phyloP scores from a whole-genome alignment of 1,140 invertebrate genomes.

The Phocides pigmalion region DNA sequence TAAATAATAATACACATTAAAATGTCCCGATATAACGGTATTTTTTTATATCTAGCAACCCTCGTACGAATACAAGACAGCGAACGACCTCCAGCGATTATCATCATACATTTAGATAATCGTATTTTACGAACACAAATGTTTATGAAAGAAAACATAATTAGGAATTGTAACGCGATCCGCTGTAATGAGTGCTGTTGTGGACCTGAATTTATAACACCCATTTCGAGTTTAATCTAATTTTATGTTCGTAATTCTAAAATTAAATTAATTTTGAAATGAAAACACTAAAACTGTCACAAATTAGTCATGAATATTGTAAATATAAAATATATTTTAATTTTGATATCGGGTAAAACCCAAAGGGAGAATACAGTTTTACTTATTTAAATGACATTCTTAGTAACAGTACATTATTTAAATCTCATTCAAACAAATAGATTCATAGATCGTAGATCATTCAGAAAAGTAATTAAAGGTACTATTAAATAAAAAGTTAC shows the following conservation, averaged over 20 bases:
- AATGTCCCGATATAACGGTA: too few relatives aligned
- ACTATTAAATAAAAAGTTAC: too few relatives aligned
- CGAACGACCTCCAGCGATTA: conserved; percentile 1
- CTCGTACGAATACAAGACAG: conserved; percentile 9
- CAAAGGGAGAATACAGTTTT: too few relatives aligned
- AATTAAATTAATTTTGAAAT: not conserved
- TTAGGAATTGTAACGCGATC: conserved; percentile 6
- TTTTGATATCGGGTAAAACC: too few relatives aligned
- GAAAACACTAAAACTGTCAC: not conserved
- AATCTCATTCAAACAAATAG: too few relatives aligned
- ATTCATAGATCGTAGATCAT: too few relatives aligned
- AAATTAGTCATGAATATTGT: not conserved
- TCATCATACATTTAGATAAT: conserved; percentile 17
- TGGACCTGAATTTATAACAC: not conserved
- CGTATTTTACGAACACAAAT: conserved; percentile 13
- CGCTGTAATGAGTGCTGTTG: not conserved
- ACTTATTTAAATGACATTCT: too few relatives aligned
- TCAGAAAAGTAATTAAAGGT: too few relatives aligned
- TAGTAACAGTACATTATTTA: too few relatives aligned
- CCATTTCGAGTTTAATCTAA: not conserved
- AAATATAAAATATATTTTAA: too few relatives aligned
- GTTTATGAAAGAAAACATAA: conserved; percentile 9
- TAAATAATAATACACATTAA: too few relatives aligned
- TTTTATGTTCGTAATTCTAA: conserved; percentile 1
- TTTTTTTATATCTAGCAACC: too few relatives aligned